Evolutionary conservation across 2,113 vertebrate genomes (phyloP).

Genomic region (Anthoscopus minutus): DNA sequence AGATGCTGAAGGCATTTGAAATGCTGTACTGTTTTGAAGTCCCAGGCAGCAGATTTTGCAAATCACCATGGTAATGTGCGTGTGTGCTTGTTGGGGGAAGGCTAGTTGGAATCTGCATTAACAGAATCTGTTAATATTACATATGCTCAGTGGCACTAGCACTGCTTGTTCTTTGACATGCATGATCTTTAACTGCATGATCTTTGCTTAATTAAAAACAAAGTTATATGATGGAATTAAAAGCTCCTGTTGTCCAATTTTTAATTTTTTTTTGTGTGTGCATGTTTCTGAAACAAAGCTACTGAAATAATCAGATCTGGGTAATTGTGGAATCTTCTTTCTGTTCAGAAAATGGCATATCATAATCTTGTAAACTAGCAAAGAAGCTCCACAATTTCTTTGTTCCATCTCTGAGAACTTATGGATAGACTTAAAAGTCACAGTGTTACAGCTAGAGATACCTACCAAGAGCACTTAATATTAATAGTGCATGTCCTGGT

Average conservation of each 20-base stretch:
- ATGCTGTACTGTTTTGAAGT: background rate
- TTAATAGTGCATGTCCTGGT: background rate
- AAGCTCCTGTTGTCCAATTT: background rate
- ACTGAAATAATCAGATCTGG: background rate
- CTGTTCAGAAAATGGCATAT: background rate
- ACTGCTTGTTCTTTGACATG: constrained; percentile 9
- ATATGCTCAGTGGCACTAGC: background rate
- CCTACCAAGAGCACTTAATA: background rate
- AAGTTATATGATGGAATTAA: background rate
- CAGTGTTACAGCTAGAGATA: background rate
- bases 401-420: background rate
- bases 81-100: background rate
- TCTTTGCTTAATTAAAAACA: constrained; percentile 1
- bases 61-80: constrained; percentile 38
- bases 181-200: background rate
- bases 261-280: background rate
- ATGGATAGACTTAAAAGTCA: background rate
- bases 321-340: background rate
- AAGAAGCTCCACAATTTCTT: background rate
- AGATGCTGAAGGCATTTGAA: constrained; percentile 5
- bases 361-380: background rate
- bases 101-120: background rate
- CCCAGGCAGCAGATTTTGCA: constrained; percentile 20
- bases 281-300: background rate
- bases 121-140: background rate